Base-by-base conservation (phyloP, 2,888 invertebrate genomes). In the Dexiosoma caninum region DNA sequence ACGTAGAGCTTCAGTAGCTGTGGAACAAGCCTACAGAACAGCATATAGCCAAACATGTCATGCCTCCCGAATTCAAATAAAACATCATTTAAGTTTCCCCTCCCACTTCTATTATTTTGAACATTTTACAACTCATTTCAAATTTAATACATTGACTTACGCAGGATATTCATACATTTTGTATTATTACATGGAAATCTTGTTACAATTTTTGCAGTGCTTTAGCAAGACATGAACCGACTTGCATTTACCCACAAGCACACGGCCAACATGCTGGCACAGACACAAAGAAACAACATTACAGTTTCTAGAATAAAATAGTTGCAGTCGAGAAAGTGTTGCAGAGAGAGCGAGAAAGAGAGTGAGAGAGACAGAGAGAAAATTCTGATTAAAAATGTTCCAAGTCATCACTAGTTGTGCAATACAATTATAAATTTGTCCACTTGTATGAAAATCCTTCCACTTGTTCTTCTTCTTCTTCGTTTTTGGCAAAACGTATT, bases 381-480 rank as follows among this genome's bases (percentile, higher is more conserved):
- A 51, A 82, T 74, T 83, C 67, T 83, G 77, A 81, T 81, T 78
- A 78, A 78, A 81, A 81, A 78, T 81, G 75, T 78, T 81, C 66
- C 49, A 66, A 81, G 70, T 81, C 77, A 81, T 74, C 77, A 81
- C 59, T 81, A 77, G 69, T 60, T 66, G 37, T 79, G 77, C 83
- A 75, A 76, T 82, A 87, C 87, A 88, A 87, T 88, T 88, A 86
- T 85, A 88, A 87, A 88, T 87, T 87, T 87, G 87, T 87, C 85
- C 81, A 77, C 72, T 77, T 81, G 62, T 69, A 35, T 53, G 77
- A 64, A 78, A 81, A 81, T 81, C 67, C 77, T 77, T 23, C 5
- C 6, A 27, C 27, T 27, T 27, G 4, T 6, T 49, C 2, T 60
- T 67, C 9, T 21, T 37, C 46, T 27, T 51, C 85, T n/a, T n/a